Evolutionary conservation across 2,888 invertebrate genomes (phyloP).

Genomic region (Tiliacea aurago): DNA sequence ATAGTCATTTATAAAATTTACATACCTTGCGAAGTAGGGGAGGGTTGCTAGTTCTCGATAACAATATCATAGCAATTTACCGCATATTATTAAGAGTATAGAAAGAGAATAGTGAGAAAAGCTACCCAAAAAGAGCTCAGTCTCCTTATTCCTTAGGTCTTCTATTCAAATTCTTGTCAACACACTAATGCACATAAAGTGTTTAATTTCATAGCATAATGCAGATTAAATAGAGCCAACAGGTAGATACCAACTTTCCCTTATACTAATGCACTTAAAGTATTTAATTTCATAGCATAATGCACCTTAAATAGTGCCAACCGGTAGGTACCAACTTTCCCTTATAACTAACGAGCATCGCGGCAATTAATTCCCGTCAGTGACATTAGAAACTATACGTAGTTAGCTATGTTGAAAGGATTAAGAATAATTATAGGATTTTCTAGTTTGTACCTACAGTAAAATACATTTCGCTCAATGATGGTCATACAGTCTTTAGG

Average conservation of each 20-base stretch:
- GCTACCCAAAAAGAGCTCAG: background rate
- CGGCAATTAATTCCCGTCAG: conserved; percentile 31
- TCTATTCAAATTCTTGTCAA: no score
- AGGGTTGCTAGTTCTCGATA: no score
- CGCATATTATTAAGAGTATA: background rate
- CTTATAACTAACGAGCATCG: conserved; percentile 35
- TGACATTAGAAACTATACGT: conserved; percentile 20
- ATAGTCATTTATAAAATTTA: no score
- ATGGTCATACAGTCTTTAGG: conserved; percentile 29
- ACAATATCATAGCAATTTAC: background rate
- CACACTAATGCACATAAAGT: background rate
- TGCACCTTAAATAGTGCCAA: conserved; percentile 13
- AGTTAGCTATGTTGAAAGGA: conserved; percentile 13
- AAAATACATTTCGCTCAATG: conserved; percentile 15
- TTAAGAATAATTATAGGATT: conserved; percentile 17
- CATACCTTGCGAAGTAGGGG: no score
- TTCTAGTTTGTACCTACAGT: conserved; percentile 15
- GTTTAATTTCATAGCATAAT: conserved; percentile 17
- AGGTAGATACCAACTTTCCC: conserved; percentile 14
- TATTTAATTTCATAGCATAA: conserved; percentile 15
- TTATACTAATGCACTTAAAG: background rate
- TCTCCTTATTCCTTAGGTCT: background rate
- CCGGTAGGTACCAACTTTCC: conserved; percentile 14
- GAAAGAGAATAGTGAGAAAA: background rate
- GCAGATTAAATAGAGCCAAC: conserved; percentile 6